A percentile compares a stretch with the other conserved stretches of the same genome.
Evolutionary conservation across 2,113 vertebrate genomes (phyloP).

Genomic region (Muscicapa adusta): DNA sequence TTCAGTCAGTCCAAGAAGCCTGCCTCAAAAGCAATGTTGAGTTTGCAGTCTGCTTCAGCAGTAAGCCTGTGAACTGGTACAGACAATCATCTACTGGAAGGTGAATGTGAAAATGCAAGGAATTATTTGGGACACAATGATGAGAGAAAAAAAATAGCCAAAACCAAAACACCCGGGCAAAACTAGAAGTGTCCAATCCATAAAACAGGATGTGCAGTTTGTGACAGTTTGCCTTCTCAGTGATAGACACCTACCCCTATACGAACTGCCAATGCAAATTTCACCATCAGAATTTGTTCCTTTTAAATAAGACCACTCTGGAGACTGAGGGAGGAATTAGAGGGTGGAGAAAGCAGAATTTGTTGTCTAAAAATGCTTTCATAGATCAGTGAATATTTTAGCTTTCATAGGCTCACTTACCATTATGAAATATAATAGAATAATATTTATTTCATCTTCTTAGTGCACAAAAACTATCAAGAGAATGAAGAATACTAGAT

Average conservation of each 20-base stretch:
- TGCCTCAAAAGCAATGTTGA: not conserved
- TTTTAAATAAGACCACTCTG: not conserved
- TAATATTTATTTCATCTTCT: not conserved
- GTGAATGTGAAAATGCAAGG: not conserved
- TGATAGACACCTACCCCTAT: too few species aligned
- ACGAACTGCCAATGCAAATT: not conserved
- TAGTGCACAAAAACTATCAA: not conserved
- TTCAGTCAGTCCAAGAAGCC: not conserved
- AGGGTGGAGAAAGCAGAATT: rapidly evolving
- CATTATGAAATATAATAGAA: not conserved
- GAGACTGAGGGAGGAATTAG: not conserved
- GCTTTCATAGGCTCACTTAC: not conserved
- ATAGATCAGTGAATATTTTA: not conserved
- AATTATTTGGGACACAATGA: not conserved
- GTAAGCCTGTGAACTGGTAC: not conserved
- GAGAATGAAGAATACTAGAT: not conserved
- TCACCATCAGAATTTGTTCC: not conserved
- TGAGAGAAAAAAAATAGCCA: not conserved
- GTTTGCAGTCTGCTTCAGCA: not conserved
- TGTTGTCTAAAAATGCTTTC: not conserved
- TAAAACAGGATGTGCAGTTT: not conserved
- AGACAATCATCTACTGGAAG: not conserved
- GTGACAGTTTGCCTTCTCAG: not conserved
- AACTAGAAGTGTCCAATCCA: not conserved
- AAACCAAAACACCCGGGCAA: too few species aligned